Percentiles rank a stretch among this genome's conserved stretches.
Evolutionary conservation across 30 jellyfish, hydroid and myxozoan species (phyloP).

Genomic region (Hydractinia echinata): DNA sequence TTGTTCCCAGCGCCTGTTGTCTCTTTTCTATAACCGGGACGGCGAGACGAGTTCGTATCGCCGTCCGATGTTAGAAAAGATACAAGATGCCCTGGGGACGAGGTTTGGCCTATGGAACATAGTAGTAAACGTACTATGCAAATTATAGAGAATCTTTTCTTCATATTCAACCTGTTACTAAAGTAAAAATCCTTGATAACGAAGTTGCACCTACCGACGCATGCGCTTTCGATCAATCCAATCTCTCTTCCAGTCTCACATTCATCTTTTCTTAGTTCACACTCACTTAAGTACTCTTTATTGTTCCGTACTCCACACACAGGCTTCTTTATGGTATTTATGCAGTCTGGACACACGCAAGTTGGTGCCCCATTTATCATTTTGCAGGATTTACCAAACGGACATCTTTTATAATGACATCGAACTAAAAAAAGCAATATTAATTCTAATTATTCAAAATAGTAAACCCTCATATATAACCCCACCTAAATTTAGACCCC

Average conservation of each 20-base stretch:
- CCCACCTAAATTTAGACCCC: not conserved
- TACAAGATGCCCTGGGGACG: too few relatives aligned
- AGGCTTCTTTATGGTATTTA: slow-evolving; percentile 41
- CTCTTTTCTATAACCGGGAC: too few relatives aligned
- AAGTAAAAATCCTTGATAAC: not conserved
- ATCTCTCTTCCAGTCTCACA: slow-evolving; percentile 59
- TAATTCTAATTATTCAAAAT: too few relatives aligned
- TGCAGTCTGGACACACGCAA: slow-evolving; percentile 66
- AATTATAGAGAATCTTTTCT: too few relatives aligned
- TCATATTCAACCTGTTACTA: not conserved
- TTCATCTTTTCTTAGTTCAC: slow-evolving; percentile 75
- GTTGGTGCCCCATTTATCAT: slow-evolving; percentile 43
- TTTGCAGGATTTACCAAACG: slow-evolving; percentile 61
- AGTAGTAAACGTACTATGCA: too few relatives aligned
- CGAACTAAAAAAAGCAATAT: slow-evolving; percentile 32
- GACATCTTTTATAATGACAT: slow-evolving; percentile 48
- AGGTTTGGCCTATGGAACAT: too few relatives aligned
- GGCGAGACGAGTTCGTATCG: too few relatives aligned
- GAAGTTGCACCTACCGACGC: slow-evolving; percentile 47
- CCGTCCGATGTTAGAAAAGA: too few relatives aligned
- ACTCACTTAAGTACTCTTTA: slow-evolving; percentile 56
- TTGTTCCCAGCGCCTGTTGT: too few relatives aligned
- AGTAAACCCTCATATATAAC: too few relatives aligned
- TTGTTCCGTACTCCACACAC: slow-evolving; percentile 77
- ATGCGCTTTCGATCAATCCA: slow-evolving; percentile 50